Conservation (phyloP, 1,140 invertebrate genomes). For the Spodoptera frugiperda region DNA sequence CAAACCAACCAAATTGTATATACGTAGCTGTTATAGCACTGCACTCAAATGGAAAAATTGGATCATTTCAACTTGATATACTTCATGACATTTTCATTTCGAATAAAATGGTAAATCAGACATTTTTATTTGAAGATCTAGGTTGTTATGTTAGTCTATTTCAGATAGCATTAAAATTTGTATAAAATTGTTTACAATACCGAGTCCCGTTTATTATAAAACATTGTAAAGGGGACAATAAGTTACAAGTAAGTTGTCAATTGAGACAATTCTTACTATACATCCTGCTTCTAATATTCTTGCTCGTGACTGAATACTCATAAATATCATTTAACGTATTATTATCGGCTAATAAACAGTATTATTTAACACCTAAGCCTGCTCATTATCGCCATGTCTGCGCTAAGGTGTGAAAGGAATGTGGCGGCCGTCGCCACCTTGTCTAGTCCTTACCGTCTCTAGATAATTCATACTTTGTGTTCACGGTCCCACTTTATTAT, state of each 20-base stretch:
- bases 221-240: neutral
- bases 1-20: conserved; percentile 42
- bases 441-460: conserved; percentile 22
- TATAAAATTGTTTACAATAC: no score
- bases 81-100: neutral
- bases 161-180: neutral
- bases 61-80: neutral
- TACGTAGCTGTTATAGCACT: conserved; percentile 24
- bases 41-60: neutral
- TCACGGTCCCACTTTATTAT: conserved; percentile 20
- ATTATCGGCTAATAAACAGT: conserved; percentile 21
- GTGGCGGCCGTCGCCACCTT: conserved; percentile 21
- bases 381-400: conserved; percentile 28
- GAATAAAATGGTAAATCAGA: no score
- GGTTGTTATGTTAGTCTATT: no score
- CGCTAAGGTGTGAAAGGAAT: conserved; percentile 34
- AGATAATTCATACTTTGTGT: conserved; percentile 24
- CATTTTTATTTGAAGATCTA: no score
- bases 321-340: conserved; percentile 35
- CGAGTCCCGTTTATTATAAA: no score
- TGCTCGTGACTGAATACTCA: conserved; percentile 19
- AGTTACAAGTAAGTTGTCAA: neutral
- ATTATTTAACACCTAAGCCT: conserved; percentile 35
- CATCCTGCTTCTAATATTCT: conserved; percentile 33
- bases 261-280: neutral